Evolutionary conservation across 1,140 invertebrate genomes (phyloP).

Genomic region (Meloidogyne exigua): DNA sequence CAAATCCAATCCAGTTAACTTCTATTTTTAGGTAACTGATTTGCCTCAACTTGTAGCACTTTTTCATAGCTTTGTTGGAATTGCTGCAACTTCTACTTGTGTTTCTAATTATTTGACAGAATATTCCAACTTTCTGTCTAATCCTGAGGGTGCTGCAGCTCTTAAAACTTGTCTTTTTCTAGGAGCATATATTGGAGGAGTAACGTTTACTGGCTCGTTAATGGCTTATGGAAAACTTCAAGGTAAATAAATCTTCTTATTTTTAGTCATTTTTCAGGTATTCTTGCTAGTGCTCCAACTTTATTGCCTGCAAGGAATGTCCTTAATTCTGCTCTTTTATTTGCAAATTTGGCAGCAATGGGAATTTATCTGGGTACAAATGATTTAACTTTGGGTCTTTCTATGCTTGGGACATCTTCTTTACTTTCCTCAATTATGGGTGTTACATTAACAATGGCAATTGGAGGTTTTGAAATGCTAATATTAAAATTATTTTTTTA

Average conservation of each 20-base stretch:
- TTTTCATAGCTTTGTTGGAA: conserved; percentile 83
- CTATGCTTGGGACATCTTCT: conserved; percentile 74
- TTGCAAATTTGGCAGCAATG: conserved; percentile 74
- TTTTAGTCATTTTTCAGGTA: conserved; percentile 65
- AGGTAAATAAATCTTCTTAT: conserved; percentile 62
- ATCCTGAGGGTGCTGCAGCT: conserved; percentile 77
- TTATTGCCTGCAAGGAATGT: conserved; percentile 79
- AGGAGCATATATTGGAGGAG: conserved; percentile 84
- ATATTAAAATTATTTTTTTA: neutral
- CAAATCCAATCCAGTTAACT: neutral
- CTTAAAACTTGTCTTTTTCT: conserved; percentile 82
- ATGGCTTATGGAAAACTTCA: conserved; percentile 88
- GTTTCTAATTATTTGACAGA: conserved; percentile 80
- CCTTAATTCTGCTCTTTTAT: conserved; percentile 73
- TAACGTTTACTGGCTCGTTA: conserved; percentile 83
- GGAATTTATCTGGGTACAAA: conserved; percentile 72
- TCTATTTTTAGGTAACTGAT: conserved; percentile 73
- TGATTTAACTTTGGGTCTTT: conserved; percentile 70
- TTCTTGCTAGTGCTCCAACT: conserved; percentile 77
- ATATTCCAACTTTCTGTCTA: conserved; percentile 77
- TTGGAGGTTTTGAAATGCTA: conserved; percentile 72
- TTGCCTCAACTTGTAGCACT: conserved; percentile 85
- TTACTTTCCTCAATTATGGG: conserved; percentile 77
- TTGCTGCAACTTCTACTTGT: conserved; percentile 82
- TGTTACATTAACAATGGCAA: conserved; percentile 81